These are phyloP conservation scores for Athetis lepigone DNA, from an alignment of 2,888 invertebrate species.

Conservation along the genomic window DNA sequence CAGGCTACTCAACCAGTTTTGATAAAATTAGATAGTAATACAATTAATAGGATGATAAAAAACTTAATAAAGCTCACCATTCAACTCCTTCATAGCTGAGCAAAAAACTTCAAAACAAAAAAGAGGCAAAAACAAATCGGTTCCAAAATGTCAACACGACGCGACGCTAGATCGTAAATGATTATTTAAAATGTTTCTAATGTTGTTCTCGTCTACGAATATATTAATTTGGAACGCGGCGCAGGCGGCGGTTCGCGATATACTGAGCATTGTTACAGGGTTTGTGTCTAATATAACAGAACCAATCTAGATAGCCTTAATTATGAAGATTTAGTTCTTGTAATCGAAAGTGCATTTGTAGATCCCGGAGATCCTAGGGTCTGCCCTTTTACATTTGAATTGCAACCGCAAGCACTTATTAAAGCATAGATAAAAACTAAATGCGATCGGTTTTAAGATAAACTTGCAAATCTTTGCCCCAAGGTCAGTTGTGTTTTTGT, in stretches of 20 bases:
- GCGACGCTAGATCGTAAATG: neutral
- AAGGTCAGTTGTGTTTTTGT: neutral
- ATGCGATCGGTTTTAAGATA: neutral
- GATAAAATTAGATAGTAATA: neutral
- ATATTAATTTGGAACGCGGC: constrained; percentile 43
- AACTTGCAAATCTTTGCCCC: neutral
- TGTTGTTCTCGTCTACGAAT: constrained; percentile 37
- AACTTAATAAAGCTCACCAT: constrained; percentile 35
- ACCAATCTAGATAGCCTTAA: constrained; percentile 38
- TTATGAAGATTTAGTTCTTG: constrained; percentile 8
- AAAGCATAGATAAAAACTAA: neutral
- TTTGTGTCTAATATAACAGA: constrained; percentile 52
- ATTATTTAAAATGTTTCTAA: constrained; percentile 47
- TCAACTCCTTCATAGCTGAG: constrained; percentile 44
- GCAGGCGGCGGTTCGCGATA: constrained; percentile 43
- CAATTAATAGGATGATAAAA: neutral
- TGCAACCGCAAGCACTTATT: neutral
- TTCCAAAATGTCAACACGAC: neutral
- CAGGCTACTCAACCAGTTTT: constrained; percentile 5
- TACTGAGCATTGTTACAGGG: constrained; percentile 53
- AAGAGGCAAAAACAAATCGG: neutral
- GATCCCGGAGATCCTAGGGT: neutral
- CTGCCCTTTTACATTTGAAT: neutral
- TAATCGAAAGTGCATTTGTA: neutral
- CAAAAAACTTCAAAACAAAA: constrained; percentile 5